phyloP scores from a whole-genome alignment of 2,113 vertebrate genomes.

The Plestiodon gilberti region DNA sequence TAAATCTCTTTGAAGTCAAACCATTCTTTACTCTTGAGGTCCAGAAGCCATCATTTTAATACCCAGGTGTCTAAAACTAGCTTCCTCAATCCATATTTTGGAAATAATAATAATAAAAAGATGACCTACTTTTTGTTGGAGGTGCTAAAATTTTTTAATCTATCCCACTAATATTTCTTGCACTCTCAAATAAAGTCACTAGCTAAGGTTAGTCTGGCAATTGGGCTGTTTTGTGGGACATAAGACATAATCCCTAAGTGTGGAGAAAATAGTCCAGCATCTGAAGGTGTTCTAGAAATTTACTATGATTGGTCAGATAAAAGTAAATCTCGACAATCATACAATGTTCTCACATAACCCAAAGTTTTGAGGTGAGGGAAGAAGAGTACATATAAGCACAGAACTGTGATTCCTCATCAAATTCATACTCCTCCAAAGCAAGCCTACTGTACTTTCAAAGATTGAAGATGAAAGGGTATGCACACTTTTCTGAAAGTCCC shows the following conservation, averaged over 20 bases:
- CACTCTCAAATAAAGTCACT: slow-evolving; percentile 25
- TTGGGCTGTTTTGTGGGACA: slow-evolving; percentile 31
- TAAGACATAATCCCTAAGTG: slow-evolving; percentile 16
- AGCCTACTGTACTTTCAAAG: neutral
- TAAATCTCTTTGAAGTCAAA: neutral
- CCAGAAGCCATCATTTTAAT: slow-evolving; percentile 21
- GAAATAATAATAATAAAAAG: slow-evolving; percentile 36
- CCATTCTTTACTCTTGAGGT: neutral
- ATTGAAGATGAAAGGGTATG: too few species aligned
- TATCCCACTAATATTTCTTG: slow-evolving; percentile 16
- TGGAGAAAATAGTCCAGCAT: neutral
- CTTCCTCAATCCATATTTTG: slow-evolving; percentile 20
- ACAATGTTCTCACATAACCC: neutral
- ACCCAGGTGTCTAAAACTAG: slow-evolving; percentile 15
- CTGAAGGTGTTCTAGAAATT: neutral
- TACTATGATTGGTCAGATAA: neutral
- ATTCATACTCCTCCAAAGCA: neutral
- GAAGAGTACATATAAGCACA: neutral
- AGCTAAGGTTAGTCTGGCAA: slow-evolving; percentile 32
- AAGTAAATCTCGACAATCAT: neutral
- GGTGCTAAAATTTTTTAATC: neutral
- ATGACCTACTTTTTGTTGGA: slow-evolving; percentile 43
- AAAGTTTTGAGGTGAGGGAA: neutral
- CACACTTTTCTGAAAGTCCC: too few species aligned
- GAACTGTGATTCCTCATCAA: neutral